Conservation (phyloP, 2,888 invertebrate species). For the Drosophila atripex region DNA sequence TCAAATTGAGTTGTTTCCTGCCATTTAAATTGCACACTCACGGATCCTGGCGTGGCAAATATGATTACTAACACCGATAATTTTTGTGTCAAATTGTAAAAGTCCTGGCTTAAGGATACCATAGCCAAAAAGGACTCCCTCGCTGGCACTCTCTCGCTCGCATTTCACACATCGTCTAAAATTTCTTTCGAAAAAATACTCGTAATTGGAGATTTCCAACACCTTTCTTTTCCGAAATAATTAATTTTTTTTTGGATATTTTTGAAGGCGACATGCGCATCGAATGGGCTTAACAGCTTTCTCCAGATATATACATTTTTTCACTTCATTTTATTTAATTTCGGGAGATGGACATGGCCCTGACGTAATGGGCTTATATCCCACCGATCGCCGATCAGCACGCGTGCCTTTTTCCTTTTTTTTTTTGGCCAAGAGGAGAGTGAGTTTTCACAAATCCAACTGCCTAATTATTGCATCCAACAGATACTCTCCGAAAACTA, state of each 20-base stretch:
- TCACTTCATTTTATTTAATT: conserved; percentile 7
- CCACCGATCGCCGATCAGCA: conserved; percentile 49
- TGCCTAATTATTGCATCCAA: conserved; percentile 6
- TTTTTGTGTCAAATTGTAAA: conserved; percentile 35
- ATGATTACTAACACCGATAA: conserved; percentile 66
- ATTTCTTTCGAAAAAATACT: conserved; percentile 50
- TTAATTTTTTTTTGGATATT: conserved; percentile 44
- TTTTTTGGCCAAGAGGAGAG: neutral
- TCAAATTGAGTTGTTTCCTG: conserved; percentile 75
- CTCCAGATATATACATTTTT: conserved; percentile 8
- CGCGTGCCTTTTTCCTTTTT: conserved; percentile 37
- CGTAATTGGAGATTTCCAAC: conserved; percentile 76
- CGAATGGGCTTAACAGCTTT: conserved; percentile 75
- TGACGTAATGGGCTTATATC: conserved; percentile 62
- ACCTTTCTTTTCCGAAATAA: conserved; percentile 65
- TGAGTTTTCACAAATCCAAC: conserved; percentile 11
- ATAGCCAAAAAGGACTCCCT: neutral
- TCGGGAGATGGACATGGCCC: conserved; percentile 51
- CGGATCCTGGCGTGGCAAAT: conserved; percentile 61
- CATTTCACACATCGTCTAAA: conserved; percentile 64
- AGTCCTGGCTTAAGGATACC: conserved; percentile 20
- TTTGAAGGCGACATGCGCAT: conserved; percentile 61
- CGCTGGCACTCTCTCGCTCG: conserved; percentile 44
- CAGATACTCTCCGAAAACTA: neutral
- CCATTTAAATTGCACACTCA: conserved; percentile 70